A percentile compares a stretch with the other conserved stretches of the same genome.
Conservation (phyloP, 1,140 invertebrate genomes). For the Hormaphis cornu region DNA sequence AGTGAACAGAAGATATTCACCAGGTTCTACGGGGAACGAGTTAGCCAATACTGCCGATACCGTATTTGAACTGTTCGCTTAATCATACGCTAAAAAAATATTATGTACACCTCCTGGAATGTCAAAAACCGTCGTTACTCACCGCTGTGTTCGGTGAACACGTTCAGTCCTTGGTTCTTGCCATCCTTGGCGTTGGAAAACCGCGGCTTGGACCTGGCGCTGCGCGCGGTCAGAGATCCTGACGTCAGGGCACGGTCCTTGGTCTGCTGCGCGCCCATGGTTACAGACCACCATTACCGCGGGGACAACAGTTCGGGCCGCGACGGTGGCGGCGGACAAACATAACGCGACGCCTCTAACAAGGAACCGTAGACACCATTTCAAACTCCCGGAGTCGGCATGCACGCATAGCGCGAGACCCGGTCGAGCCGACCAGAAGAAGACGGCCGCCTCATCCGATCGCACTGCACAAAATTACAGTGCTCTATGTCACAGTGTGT, state of each 20-base stretch:
- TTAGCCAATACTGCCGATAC: too few species aligned
- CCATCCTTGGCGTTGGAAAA: conserved; percentile 57
- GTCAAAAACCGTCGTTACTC: too few species aligned
- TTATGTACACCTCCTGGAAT: too few species aligned
- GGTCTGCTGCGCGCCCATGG: conserved; percentile 80
- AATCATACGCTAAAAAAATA: too few species aligned
- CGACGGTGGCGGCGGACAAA: background rate
- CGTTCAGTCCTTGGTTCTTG: conserved; percentile 69
- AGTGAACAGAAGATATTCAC: too few species aligned
- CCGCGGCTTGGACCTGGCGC: conserved; percentile 57
- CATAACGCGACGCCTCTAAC: background rate
- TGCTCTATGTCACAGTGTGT: too few species aligned
- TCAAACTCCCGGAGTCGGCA: background rate
- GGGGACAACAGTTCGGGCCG: background rate
- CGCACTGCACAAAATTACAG: too few species aligned
- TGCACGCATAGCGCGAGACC: background rate
- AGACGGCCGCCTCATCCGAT: too few species aligned
- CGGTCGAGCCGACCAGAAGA: too few species aligned
- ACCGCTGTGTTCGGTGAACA: conserved; percentile 86
- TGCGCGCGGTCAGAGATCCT: conserved; percentile 55
- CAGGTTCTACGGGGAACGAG: too few species aligned
- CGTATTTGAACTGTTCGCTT: too few species aligned
- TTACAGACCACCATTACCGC: conserved; percentile 35
- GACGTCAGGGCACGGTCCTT: conserved; percentile 54
- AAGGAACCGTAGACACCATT: background rate